phyloP scores from a whole-genome alignment of 2,888 invertebrate genomes.

The Argyresthia albistria region DNA sequence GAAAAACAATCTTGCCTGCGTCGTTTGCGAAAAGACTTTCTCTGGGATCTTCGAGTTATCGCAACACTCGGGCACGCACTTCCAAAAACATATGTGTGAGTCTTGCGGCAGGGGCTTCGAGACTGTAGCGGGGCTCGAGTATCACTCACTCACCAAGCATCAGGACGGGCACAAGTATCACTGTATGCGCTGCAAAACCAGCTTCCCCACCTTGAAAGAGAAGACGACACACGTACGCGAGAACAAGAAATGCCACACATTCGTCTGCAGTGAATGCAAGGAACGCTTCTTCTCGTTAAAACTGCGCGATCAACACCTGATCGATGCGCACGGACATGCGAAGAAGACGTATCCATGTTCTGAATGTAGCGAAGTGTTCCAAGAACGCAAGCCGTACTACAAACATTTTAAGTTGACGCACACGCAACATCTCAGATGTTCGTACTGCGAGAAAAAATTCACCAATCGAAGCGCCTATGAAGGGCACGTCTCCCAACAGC shows the following conservation, averaged over 20 bases:
- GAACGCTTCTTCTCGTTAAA: slow-evolving; percentile 8
- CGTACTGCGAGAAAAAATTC: neutral
- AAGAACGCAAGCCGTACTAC: slow-evolving; percentile 5
- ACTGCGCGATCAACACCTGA: slow-evolving; percentile 6
- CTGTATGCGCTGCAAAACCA: slow-evolving; percentile 3
- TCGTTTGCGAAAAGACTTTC: neutral
- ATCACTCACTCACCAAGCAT: neutral
- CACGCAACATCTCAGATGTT: neutral
- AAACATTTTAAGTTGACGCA: slow-evolving; percentile 9
- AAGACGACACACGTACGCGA: neutral
- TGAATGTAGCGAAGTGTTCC: slow-evolving; percentile 9
- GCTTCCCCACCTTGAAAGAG: slow-evolving; percentile 1
- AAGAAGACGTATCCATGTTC: slow-evolving; percentile 7
- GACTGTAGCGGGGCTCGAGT: slow-evolving; percentile 2
- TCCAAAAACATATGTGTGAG: slow-evolving; percentile 4
- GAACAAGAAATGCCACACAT: slow-evolving; percentile 1
- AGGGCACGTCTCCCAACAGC: slow-evolving; percentile 5
- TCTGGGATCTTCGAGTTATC: neutral
- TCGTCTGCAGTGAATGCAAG: slow-evolving; percentile 5
- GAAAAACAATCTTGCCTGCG: neutral
- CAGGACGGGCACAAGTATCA: neutral
- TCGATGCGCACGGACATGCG: slow-evolving; percentile 8
- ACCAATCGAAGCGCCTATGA: neutral
- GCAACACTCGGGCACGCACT: slow-evolving; percentile 1
- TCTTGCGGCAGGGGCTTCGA: slow-evolving; percentile 8